A percentile compares a stretch with the other conserved stretches of the same genome.
These are phyloP conservation scores for Proterorhinus semilunaris DNA, from an alignment of 2,113 vertebrate genomes.

Conservation along the genomic window DNA sequence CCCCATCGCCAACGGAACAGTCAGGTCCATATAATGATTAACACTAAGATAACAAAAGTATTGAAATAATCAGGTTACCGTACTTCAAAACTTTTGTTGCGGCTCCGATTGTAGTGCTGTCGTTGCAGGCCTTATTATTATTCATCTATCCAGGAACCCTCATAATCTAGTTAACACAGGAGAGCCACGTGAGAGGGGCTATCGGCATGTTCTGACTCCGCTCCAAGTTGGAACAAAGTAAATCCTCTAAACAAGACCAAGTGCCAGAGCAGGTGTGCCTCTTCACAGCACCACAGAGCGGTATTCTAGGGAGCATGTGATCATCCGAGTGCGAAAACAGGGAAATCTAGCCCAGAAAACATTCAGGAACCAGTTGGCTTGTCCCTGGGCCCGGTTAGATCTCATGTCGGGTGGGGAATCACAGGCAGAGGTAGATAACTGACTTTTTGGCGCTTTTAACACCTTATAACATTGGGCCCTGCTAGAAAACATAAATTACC, in stretches of 20 bases:
- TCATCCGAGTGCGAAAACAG: neutral
- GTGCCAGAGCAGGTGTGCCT: neutral
- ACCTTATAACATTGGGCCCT: too few relatives aligned
- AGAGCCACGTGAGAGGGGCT: neutral
- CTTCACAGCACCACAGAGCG: neutral
- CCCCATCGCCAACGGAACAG: too few relatives aligned
- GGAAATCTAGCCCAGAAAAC: neutral
- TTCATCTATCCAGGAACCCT: neutral
- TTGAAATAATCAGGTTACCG: too few relatives aligned
- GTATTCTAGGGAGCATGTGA: neutral
- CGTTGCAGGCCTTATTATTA: neutral
- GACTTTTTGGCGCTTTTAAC: too few relatives aligned
- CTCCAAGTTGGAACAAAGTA: constrained; percentile 1
- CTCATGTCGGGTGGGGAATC: too few relatives aligned
- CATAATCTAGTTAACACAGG: neutral
- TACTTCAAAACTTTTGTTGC: too few relatives aligned
- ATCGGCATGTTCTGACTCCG: neutral
- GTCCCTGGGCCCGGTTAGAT: too few relatives aligned
- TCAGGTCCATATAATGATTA: too few relatives aligned
- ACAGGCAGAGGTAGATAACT: too few relatives aligned
- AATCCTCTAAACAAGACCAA: neutral
- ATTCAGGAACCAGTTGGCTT: too few relatives aligned
- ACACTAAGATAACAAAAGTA: too few relatives aligned
- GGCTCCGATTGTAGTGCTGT: neutral
- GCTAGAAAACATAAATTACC: too few relatives aligned